Percentiles rank a stretch among this genome's conserved stretches.
phyloP scores from a whole-genome alignment of 2,113 vertebrate species.

The Ictalurus furcatus region DNA sequence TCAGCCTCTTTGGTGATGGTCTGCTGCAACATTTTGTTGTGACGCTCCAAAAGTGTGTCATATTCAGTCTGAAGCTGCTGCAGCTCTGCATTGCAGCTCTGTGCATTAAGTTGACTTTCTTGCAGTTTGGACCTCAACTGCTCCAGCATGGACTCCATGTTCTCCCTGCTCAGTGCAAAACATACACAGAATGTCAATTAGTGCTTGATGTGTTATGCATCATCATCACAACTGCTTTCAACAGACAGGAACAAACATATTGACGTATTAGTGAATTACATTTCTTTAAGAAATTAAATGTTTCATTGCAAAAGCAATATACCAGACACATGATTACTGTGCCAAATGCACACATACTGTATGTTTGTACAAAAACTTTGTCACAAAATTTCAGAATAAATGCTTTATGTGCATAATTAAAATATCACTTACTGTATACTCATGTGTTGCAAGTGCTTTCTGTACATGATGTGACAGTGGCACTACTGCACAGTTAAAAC shows the following conservation, averaged over 20 bases:
- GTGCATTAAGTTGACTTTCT: constrained; percentile 85
- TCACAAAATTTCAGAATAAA: not conserved
- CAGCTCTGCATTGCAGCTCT: constrained; percentile 77
- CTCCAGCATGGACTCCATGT: constrained; percentile 80
- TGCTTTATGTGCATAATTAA: not conserved
- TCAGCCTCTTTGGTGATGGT: constrained; percentile 90
- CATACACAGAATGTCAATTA: not conserved
- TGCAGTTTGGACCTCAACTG: constrained; percentile 84
- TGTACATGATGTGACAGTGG: not conserved
- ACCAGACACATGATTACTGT: not conserved
- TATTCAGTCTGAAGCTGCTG: constrained; percentile 88
- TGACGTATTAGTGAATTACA: not conserved
- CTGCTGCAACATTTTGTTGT: constrained; percentile 95
- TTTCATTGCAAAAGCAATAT: not conserved
- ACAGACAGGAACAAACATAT: not conserved
- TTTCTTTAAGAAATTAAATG: not conserved
- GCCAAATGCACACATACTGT: not conserved
- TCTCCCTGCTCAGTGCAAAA: constrained; percentile 74
- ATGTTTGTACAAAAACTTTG: not conserved
- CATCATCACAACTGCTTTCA: not conserved
- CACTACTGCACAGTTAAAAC: not conserved
- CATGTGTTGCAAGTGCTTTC: not conserved
- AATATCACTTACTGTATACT: not conserved
- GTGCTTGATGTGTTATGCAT: not conserved
- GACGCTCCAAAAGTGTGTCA: constrained; percentile 88